Evolutionary conservation across 2,888 invertebrate species (phyloP).

Genomic region (Drosophila algonquin): DNA sequence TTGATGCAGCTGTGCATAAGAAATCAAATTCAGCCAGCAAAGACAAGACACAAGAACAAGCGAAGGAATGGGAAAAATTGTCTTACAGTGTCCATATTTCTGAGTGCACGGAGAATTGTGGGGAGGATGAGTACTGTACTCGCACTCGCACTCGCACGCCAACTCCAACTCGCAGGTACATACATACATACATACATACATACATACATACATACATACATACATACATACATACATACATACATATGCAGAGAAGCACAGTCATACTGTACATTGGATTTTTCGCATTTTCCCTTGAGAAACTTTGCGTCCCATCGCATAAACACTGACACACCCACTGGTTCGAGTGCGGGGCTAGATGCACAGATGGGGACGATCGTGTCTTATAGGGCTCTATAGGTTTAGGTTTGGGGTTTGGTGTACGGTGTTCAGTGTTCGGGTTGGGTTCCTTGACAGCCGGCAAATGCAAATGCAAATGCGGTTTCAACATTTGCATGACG

Average conservation of each 20-base stretch:
- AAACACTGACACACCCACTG: conserved; percentile 35
- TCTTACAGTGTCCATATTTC: conserved; percentile 16
- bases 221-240: no score
- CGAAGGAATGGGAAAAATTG: conserved; percentile 15
- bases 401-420: neutral
- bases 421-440: neutral
- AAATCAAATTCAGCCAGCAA: conserved; percentile 52
- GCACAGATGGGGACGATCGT: no score
- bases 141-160: no score
- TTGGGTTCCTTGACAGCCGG: conserved; percentile 54
- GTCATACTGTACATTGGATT: conserved; percentile 24
- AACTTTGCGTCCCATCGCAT: conserved; percentile 3
- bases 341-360: conserved; percentile 2
- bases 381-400: no score
- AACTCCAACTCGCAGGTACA: no score
- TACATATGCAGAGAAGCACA: no score
- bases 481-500: conserved; percentile 76
- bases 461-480: conserved; percentile 71
- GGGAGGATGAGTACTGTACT: neutral
- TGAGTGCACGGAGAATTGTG: neutral
- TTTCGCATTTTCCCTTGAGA: conserved; percentile 12
- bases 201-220: no score
- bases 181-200: no score
- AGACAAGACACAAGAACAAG: conserved; percentile 9
- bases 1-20: conserved; percentile 65